Evolutionary conservation across 1,140 invertebrate genomes (phyloP).

Genomic region (Apolygus lucorum): DNA sequence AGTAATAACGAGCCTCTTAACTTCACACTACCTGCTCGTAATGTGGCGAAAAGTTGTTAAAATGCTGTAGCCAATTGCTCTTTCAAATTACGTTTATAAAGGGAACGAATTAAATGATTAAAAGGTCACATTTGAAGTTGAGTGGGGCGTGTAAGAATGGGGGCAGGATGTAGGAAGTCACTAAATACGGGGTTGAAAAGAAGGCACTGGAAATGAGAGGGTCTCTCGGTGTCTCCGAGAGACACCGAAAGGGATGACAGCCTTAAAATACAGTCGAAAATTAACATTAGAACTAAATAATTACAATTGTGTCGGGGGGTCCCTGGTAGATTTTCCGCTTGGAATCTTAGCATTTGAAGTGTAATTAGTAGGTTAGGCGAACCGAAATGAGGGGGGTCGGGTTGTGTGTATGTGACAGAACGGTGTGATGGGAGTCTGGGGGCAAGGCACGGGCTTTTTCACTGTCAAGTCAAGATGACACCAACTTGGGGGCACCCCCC

Average conservation of each 20-base stretch:
- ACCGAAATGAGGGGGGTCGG: conserved; percentile 27
- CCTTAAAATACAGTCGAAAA: conserved; percentile 29
- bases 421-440: conserved; percentile 16
- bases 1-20: too few relatives aligned
- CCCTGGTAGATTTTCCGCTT: conserved; percentile 28
- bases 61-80: background rate
- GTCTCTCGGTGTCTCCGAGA: background rate
- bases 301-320: conserved; percentile 27
- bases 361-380: conserved; percentile 30
- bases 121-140: conserved; percentile 13
- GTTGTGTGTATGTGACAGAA: conserved; percentile 26
- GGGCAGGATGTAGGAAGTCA: background rate
- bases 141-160: background rate
- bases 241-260: conserved; percentile 20
- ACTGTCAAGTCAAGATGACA: conserved; percentile 28
- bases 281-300: conserved; percentile 30
- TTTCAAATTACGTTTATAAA: background rate
- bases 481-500: conserved; percentile 19
- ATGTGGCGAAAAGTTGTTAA: too few relatives aligned
- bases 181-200: conserved; percentile 10
- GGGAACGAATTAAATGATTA: conserved; percentile 1
- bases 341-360: conserved; percentile 30
- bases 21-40: too few relatives aligned
- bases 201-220: conserved; percentile 17
- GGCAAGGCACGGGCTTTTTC: conserved; percentile 14